Percentiles rank a stretch among this genome's conserved stretches.
Conservation (phyloP, 2,113 vertebrate genomes). For the Macaca nemestrina region DNA sequence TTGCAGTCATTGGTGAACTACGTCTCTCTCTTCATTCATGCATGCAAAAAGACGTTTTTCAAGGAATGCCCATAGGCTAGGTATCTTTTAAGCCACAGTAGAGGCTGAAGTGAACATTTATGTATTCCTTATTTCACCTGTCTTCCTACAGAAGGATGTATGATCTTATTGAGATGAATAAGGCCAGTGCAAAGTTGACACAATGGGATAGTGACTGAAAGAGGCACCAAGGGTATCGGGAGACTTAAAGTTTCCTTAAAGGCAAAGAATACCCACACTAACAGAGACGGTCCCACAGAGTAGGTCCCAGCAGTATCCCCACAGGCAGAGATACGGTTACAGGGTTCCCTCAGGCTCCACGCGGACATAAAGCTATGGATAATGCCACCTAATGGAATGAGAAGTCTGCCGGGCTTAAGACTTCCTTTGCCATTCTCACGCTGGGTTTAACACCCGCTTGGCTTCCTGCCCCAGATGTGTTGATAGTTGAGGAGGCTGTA, state of each 20-base stretch:
- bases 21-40: background rate
- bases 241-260: background rate
- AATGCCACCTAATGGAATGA: background rate
- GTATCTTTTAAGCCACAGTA: background rate
- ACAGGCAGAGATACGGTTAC: background rate
- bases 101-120: background rate
- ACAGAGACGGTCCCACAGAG: background rate
- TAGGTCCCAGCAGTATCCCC: background rate
- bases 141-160: background rate
- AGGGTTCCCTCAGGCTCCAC: background rate
- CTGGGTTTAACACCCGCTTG: background rate
- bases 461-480: constrained; percentile 25
- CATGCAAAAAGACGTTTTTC: background rate
- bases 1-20: background rate
- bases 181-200: background rate
- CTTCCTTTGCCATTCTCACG: constrained; percentile 45
- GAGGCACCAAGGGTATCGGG: background rate
- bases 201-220: background rate
- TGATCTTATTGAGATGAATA: background rate
- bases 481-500: constrained; percentile 1
- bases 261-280: background rate
- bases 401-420: background rate
- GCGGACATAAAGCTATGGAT: background rate
- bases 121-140: background rate
- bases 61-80: background rate